Conservation (phyloP, 1,140 invertebrate species). For the Aphaenogaster ashmeadi region DNA sequence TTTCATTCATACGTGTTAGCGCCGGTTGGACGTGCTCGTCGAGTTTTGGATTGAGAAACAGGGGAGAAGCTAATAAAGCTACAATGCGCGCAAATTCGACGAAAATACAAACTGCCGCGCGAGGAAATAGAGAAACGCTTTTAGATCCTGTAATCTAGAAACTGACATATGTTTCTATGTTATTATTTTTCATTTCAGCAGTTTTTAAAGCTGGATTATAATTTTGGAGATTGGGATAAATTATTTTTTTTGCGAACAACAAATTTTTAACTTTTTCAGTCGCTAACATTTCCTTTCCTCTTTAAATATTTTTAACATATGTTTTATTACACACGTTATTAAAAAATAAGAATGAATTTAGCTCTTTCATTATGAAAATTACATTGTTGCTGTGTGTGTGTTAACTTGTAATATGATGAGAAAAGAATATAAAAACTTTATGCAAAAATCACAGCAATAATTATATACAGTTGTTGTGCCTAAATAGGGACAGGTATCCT, state of each 20-base stretch:
- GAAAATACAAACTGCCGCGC: slow-evolving; percentile 20
- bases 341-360: neutral
- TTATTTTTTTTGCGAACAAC: neutral
- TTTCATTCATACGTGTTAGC: slow-evolving; percentile 28
- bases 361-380: neutral
- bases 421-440: neutral
- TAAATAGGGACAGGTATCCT: no score
- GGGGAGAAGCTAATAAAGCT: slow-evolving; percentile 29
- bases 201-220: neutral
- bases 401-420: neutral
- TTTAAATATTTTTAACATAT: neutral
- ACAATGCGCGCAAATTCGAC: slow-evolving; percentile 24
- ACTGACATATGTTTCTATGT: neutral
- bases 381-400: neutral
- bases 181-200: neutral
- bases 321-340: neutral
- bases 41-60: slow-evolving; percentile 34
- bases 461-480: no score
- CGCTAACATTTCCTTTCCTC: neutral
- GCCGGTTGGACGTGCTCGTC: neutral
- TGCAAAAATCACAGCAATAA: neutral
- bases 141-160: slow-evolving; percentile 19
- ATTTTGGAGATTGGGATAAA: neutral
- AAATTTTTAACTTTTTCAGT: neutral
- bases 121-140: neutral